phyloP scores from a whole-genome alignment of 2,797 vertebrate genomes.

The Nasua narica region DNA sequence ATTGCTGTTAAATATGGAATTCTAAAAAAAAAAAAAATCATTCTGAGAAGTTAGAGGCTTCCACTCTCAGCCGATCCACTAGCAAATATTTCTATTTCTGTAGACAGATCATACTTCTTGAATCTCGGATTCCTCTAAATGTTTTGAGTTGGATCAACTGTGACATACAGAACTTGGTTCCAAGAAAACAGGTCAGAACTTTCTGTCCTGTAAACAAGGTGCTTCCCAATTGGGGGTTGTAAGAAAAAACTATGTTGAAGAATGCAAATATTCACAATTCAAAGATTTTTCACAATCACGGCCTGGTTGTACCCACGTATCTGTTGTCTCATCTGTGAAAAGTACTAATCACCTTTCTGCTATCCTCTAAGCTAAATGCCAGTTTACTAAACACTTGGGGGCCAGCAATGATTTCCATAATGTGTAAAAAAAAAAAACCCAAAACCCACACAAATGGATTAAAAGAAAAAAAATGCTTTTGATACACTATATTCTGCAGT shows the following conservation, averaged over 20 bases:
- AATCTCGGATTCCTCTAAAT: conserved; percentile 45
- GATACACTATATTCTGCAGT: conserved; percentile 56
- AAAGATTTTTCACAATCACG: conserved; percentile 55
- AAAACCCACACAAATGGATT: conserved; percentile 64
- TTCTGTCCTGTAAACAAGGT: conserved; percentile 29
- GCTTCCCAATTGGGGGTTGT: conserved; percentile 52
- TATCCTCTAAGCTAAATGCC: conserved; percentile 42
- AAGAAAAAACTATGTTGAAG: conserved; percentile 53
- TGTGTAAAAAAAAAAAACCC: conserved; percentile 66
- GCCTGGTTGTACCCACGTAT: conserved; percentile 24
- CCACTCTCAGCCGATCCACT: conserved; percentile 33
- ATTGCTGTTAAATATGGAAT: not conserved
- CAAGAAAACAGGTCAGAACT: conserved; percentile 36
- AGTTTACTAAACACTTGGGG: conserved; percentile 66
- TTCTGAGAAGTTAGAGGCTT: conserved; percentile 39
- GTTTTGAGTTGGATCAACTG: conserved; percentile 36
- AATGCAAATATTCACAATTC: conserved; percentile 62
- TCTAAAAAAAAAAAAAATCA: not conserved
- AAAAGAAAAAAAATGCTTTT: conserved; percentile 16
- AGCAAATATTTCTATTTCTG: conserved; percentile 47
- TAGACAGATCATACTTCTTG: not conserved
- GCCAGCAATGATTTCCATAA: conserved; percentile 60
- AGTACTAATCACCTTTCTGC: conserved; percentile 61
- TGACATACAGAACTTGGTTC: conserved; percentile 41
- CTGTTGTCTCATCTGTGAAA: conserved; percentile 20